A percentile compares a stretch with the other conserved stretches of the same genome.
Evolutionary conservation across 35 echinoderm and acorn worm species (phyloP).

Genomic region (Ophioderma brevispina): DNA sequence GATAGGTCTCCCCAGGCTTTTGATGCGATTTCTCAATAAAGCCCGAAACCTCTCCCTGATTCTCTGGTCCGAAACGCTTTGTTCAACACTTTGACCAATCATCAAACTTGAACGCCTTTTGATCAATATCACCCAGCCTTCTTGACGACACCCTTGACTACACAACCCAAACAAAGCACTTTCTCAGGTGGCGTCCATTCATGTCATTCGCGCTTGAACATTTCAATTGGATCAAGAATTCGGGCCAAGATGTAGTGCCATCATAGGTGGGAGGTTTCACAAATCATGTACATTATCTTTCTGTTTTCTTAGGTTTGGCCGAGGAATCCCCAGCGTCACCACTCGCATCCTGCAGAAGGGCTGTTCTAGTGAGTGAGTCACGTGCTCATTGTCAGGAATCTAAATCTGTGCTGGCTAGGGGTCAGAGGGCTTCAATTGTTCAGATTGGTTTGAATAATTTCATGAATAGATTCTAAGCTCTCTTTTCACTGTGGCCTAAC

Average conservation of each 20-base stretch:
- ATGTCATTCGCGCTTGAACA: constrained; percentile 36
- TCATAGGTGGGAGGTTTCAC: constrained; percentile 34
- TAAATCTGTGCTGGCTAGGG: neutral
- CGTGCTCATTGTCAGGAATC: neutral
- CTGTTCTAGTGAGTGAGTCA: neutral
- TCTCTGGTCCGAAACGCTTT: constrained; percentile 14
- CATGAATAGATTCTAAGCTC: neutral
- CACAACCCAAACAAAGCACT: constrained; percentile 30
- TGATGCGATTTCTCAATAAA: constrained; percentile 11
- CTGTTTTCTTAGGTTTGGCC: neutral
- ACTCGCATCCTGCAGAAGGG: neutral
- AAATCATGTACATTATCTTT: neutral
- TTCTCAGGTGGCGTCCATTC: constrained; percentile 17
- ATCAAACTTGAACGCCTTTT: neutral
- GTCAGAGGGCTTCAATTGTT: neutral
- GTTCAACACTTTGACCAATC: constrained; percentile 6
- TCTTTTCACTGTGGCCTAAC: neutral
- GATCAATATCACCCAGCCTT: constrained; percentile 39
- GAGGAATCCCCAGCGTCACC: neutral
- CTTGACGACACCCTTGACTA: constrained; percentile 36
- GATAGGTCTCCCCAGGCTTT: constrained; percentile 31
- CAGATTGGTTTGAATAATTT: neutral
- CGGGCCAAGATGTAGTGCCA: constrained; percentile 37
- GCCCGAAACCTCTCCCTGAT: constrained; percentile 32
- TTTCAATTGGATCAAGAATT: constrained; percentile 50